Percentiles rank a stretch among this genome's conserved stretches.
Evolutionary conservation across 2,888 invertebrate genomes (phyloP).

Genomic region (Labia minor): DNA sequence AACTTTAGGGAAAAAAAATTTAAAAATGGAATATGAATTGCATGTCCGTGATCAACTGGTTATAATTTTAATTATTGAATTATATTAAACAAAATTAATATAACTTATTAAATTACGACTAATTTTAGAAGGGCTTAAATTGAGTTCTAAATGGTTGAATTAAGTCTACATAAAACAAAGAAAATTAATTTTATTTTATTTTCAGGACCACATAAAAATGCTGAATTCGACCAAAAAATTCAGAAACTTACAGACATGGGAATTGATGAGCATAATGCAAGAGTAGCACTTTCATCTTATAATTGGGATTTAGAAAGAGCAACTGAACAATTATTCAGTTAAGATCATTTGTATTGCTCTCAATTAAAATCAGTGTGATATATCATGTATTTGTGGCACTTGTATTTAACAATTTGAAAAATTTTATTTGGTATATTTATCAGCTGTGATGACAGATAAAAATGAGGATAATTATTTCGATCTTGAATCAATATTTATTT

Average conservation of each 20-base stretch:
- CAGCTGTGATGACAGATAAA: constrained; percentile 8
- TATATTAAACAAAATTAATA: no score
- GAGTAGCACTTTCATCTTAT: constrained; percentile 80
- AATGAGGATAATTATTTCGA: not conserved
- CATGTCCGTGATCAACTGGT: no score
- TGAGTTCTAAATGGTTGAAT: no score
- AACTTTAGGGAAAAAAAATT: no score
- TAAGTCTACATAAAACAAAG: no score
- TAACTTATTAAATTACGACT: no score
- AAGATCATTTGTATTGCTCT: constrained; percentile 36
- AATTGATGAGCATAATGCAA: constrained; percentile 75
- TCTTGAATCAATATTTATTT: no score
- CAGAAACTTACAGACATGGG: constrained; percentile 88
- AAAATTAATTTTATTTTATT: constrained; percentile 28
- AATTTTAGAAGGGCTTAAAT: no score
- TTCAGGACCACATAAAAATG: constrained; percentile 57
- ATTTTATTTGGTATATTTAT: constrained; percentile 3
- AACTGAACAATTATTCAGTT: constrained; percentile 78
- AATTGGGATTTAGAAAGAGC: constrained; percentile 90
- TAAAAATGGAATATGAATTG: no score
- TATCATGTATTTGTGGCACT: constrained; percentile 13
- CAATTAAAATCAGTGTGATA: constrained; percentile 15
- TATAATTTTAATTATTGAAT: no score
- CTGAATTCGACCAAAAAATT: constrained; percentile 79
- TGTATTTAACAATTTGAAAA: not conserved